Base-by-base conservation (phyloP, 2,888 invertebrate genomes). In the Thecocarcelia acutangulata region DNA sequence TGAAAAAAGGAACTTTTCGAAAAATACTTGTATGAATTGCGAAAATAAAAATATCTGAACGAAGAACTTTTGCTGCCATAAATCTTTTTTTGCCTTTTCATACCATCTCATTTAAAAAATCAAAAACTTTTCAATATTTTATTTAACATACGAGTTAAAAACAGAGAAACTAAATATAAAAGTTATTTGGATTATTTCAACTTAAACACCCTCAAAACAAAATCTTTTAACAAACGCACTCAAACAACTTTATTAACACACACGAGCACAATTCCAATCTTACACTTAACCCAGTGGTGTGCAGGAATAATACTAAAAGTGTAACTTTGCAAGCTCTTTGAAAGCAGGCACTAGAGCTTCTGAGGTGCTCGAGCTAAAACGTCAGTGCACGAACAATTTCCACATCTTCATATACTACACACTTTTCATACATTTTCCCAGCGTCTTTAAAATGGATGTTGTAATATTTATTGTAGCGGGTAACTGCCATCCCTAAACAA, bases 141-240 rank as follows among this genome's bases (percentile, higher is more conserved):
- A 61, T 68, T 75, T 66, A 44, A 59, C 66, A 24, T 56, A 44
- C 17, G n/a, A 42, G 19, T 2, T 9, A 24, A 24, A 52, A 52
- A 17, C 12, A 15, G 21, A 74, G 24, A 46, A 56, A 73, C 37
- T 42, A 80, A 58, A 70, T 66, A 66, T 69, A 58, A 77, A 81
- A 72, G 48, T 68, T 81, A 69, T 76, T 73, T 68, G 63, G 72
- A 81, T 77, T 77, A 81, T 77, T 76, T 76, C 56, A 68, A 73
- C 68, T 80, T 56, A 56, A 73, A 63, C 58, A 68, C 61, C 61
- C 72, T 70, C 21, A 63, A 70, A 70, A 63, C 48, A 63, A 77
- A 76, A 69, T 76, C 52, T 76, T 37, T 61, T 37, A 73, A 24
- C 59, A 73, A 33, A 42, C 11, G 17, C 64, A 52, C 46, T 54